phyloP scores from a whole-genome alignment of 2,113 vertebrate species.

The Anoplopoma fimbria region DNA sequence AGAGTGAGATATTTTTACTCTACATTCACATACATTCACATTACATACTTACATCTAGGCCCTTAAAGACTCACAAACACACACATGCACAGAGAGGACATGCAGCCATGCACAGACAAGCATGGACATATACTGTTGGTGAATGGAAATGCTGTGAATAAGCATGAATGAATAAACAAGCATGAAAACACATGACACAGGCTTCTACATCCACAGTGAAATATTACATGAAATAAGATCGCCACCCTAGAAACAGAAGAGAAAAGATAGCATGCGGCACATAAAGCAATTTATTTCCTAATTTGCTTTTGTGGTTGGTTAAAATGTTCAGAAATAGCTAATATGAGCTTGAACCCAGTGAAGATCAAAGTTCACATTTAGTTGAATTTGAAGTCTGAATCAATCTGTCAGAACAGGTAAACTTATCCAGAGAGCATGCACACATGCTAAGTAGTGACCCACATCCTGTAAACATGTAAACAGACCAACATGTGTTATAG shows the following conservation, averaged over 20 bases:
- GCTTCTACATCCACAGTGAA: not conserved
- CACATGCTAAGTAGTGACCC: not conserved
- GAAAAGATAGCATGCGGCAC: not conserved
- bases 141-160: slow-evolving; percentile 9
- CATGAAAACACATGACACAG: not conserved
- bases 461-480: not conserved
- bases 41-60: slow-evolving; percentile 24
- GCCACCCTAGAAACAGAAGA: not conserved
- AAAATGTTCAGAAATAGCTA: not conserved
- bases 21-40: slow-evolving; percentile 45
- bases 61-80: not conserved
- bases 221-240: not conserved
- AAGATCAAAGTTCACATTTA: not conserved
- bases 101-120: slow-evolving; percentile 45
- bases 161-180: slow-evolving; percentile 10
- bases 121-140: slow-evolving; percentile 3
- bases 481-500: not conserved
- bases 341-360: not conserved
- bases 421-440: not conserved
- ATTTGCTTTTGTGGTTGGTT: not conserved
- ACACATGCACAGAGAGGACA: slow-evolving; percentile 11
- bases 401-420: not conserved
- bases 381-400: not conserved
- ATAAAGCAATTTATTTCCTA: not conserved
- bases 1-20: slow-evolving; percentile 75